phyloP scores from a whole-genome alignment of 2,888 invertebrate species.

The Habrosyne pyritoides region DNA sequence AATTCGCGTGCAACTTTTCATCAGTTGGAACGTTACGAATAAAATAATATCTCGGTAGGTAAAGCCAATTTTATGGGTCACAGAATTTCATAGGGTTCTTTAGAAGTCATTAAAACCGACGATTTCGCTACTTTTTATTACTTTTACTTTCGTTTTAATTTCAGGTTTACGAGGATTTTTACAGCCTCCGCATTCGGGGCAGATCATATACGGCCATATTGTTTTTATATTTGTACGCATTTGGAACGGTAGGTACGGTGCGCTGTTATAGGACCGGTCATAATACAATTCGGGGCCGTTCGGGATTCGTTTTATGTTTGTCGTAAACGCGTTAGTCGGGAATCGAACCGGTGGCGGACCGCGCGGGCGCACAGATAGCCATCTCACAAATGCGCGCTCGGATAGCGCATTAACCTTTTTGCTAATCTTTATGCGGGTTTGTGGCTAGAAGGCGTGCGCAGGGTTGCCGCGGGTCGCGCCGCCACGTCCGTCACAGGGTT shows the following conservation, averaged over 20 bases:
- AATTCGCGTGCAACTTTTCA: background rate
- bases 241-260: background rate
- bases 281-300: constrained; percentile 8
- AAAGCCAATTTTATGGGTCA: background rate
- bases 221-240: constrained; percentile 22
- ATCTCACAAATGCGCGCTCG: constrained; percentile 5
- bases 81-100: constrained; percentile 3
- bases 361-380: constrained; percentile 4
- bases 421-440: constrained; percentile 7
- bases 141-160: constrained; percentile 20
- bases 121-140: constrained; percentile 19
- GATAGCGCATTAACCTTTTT: constrained; percentile 8
- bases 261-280: background rate
- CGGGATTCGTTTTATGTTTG: constrained; percentile 14
- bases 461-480: background rate
- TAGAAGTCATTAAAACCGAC: constrained; percentile 5
- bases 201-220: constrained; percentile 30
- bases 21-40: background rate
- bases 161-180: constrained; percentile 35
- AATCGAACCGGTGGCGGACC: background rate
- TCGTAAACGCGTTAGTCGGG: constrained; percentile 10
- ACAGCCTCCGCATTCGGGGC: constrained; percentile 24
- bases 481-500: background rate
- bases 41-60: background rate
- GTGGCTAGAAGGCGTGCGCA: constrained; percentile 1